phyloP scores from a whole-genome alignment of 1,140 invertebrate species.

The Anadara kagoshimensis region DNA sequence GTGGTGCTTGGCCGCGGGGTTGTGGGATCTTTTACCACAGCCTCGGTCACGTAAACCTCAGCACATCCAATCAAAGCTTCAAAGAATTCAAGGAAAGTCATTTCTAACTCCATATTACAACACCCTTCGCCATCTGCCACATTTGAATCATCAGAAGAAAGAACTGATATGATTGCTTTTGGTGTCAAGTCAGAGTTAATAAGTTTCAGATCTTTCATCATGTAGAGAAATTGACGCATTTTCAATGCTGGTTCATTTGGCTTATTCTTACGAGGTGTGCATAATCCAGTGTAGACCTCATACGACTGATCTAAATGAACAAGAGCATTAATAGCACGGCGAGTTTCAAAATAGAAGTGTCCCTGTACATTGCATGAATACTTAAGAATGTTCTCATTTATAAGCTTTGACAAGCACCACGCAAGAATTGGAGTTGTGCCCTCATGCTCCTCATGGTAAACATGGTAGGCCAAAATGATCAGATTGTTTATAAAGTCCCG shows the following conservation, averaged over 20 bases:
- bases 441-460: slow-evolving; percentile 63
- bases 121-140: slow-evolving; percentile 68
- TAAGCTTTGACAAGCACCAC: slow-evolving; percentile 67
- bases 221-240: slow-evolving; percentile 71
- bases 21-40: slow-evolving; percentile 68
- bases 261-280: slow-evolving; percentile 53
- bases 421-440: slow-evolving; percentile 57
- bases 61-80: slow-evolving; percentile 73
- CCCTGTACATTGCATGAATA: slow-evolving; percentile 70
- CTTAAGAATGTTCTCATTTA: slow-evolving; percentile 66
- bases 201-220: slow-evolving; percentile 70
- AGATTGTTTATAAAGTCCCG: slow-evolving; percentile 71
- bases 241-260: slow-evolving; percentile 67
- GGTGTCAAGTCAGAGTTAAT: slow-evolving; percentile 69
- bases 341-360: slow-evolving; percentile 65
- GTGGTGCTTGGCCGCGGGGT: slow-evolving; percentile 65
- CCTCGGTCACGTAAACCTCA: slow-evolving; percentile 69
- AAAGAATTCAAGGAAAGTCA: slow-evolving; percentile 74
- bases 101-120: slow-evolving; percentile 73
- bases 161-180: slow-evolving; percentile 62
- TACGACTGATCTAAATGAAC: slow-evolving; percentile 70
- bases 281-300: slow-evolving; percentile 66
- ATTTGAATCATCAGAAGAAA: slow-evolving; percentile 67
- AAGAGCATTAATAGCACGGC: slow-evolving; percentile 69
- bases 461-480: slow-evolving; percentile 66